Evolutionary conservation across 2,797 vertebrate species (phyloP).

Genomic region (Hippopotamyrus pictus): DNA sequence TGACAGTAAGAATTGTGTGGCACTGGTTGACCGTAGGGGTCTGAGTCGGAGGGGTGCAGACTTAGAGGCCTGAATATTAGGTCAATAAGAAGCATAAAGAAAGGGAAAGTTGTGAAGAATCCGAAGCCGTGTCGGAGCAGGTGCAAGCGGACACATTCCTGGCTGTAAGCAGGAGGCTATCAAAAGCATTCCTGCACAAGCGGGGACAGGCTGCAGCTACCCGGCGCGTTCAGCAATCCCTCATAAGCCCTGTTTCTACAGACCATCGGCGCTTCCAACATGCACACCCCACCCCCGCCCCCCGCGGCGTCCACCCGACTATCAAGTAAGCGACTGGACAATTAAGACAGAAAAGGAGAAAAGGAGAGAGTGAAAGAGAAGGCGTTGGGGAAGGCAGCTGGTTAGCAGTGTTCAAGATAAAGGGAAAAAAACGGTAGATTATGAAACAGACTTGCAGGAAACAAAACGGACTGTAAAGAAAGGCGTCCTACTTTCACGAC

Average conservation of each 20-base stretch:
- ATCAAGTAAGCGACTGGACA: slow-evolving; percentile 18
- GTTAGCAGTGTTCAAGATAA: slow-evolving; percentile 10
- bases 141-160: slow-evolving; percentile 24
- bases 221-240: slow-evolving; percentile 1
- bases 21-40: neutral
- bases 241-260: neutral
- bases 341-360: slow-evolving; percentile 18
- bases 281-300: neutral
- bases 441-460: slow-evolving; percentile 20
- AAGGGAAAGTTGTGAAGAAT: slow-evolving; percentile 11
- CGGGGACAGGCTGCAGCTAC: slow-evolving; percentile 22
- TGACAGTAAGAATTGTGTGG: neutral
- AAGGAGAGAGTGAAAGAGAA: neutral
- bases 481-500: neutral
- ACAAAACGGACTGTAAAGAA: slow-evolving; percentile 7
- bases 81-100: neutral
- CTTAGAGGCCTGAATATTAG: neutral
- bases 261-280: neutral
- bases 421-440: slow-evolving; percentile 9
- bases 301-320: slow-evolving; percentile 9
- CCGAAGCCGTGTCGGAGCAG: slow-evolving; percentile 18
- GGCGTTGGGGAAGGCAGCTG: slow-evolving; percentile 15
- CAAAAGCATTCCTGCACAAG: slow-evolving; percentile 27
- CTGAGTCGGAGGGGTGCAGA: neutral
- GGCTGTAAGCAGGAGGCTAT: neutral